Conservation (phyloP, 2,888 invertebrate genomes). For the Belgica antarctica region DNA sequence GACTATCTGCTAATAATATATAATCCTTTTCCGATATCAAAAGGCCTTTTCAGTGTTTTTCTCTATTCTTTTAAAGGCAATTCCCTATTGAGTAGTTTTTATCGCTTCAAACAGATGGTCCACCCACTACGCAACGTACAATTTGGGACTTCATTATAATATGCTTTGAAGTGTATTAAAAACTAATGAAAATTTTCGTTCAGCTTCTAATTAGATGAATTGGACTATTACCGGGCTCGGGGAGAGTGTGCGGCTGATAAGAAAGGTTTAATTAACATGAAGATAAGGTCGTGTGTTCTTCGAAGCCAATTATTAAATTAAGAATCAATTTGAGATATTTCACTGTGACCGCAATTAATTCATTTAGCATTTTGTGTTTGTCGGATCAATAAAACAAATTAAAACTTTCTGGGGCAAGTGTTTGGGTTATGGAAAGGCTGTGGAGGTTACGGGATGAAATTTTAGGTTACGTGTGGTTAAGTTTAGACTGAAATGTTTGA, state of each 20-base stretch:
- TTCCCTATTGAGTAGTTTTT: not conserved
- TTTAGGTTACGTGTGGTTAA: no score
- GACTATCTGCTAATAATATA: not conserved
- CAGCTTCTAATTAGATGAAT: constrained; percentile 1
- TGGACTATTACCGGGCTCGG: not conserved
- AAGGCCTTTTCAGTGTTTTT: not conserved
- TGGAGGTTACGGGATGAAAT: no score
- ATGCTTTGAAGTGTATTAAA: not conserved
- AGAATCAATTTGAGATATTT: not conserved
- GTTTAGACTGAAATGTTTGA: no score
- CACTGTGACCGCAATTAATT: not conserved
- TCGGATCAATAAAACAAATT: constrained; percentile 17
- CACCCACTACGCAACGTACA: constrained; percentile 13
- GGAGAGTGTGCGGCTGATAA: not conserved
- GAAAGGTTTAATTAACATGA: not conserved
- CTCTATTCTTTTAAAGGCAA: not conserved
- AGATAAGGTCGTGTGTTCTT: not conserved
- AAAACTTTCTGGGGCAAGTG: no score
- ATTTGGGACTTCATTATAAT: constrained; percentile 22
- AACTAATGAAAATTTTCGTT: constrained; percentile 14
- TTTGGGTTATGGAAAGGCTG: no score
- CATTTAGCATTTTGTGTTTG: not conserved
- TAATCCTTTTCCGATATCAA: constrained; percentile 24
- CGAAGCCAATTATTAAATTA: not conserved
- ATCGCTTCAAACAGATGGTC: constrained; percentile 7